Evolutionary conservation across 2,113 vertebrate genomes (phyloP), one percentile per base, ranked within the genome.

Genomic region (Mesoclemmys tuberculata): DNA sequence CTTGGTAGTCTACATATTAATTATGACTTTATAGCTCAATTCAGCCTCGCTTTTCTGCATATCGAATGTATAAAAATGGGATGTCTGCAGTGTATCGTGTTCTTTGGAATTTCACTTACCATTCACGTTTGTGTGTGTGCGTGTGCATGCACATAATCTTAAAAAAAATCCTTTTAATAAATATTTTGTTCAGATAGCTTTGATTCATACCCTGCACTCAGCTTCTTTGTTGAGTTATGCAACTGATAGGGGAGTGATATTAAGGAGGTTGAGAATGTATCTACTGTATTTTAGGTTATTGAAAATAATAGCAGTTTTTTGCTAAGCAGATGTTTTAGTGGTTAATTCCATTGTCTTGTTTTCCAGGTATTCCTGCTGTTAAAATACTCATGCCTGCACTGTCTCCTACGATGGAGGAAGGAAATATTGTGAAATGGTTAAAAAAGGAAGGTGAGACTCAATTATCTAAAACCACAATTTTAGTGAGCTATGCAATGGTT

Each of bases 391-490:
- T 99, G 99, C 99, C 99, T 3, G 99, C 99, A 1, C 98, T 99
- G n/a, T 99, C 99, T 46, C 99, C 99, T 81, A 99, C 99, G 22
- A 99, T 99, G 99, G 99, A 99, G 97, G 98, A 99, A 97, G 99
- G 99, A 91, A 99, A 98, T 94, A 98, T 99, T 49, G 99, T 99
- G 92, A 99, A 99, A 97, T 99, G 99, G 99, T 97, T 99, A 79
- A 99, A 99, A 97, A 99, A 99, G 56, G 99, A 99, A 99, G 99
- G 99, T 99, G 97, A 98, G 98, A 16, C 3, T 27, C 1, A 9
- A 1, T 56, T 92, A 94, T 49, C 31, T 74, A 0, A 49, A 71
- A 14, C 5, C 0, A 7, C 0, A 0, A 48, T 56, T 94, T 46
- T 46, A 3, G 1, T 89, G 24, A 8, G 26, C 10, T 77, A 16